Percentiles rank a stretch among this genome's conserved stretches.
Evolutionary conservation across 2,113 vertebrate species (phyloP).

Genomic region (Archocentrus centrarchus): DNA sequence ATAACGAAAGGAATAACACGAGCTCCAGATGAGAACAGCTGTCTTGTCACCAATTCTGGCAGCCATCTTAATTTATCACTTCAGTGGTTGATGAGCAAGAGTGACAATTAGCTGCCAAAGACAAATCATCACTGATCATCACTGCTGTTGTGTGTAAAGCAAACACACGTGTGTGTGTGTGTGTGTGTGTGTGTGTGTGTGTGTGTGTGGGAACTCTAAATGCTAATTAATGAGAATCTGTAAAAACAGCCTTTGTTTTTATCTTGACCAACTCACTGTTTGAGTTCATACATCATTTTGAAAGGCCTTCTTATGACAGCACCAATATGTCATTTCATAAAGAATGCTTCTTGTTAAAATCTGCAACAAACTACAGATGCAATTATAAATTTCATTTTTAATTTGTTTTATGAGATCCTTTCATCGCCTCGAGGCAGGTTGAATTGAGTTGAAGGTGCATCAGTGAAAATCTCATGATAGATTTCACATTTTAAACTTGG

Average conservation of each 20-base stretch:
- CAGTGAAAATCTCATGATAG: too few species aligned
- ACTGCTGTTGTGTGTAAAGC: background rate
- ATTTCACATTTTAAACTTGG: too few species aligned
- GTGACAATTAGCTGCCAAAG: conserved; percentile 19
- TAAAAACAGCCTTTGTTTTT: background rate
- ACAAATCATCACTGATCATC: conserved; percentile 13
- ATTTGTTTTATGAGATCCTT: too few species aligned
- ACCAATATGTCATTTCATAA: conserved; percentile 13
- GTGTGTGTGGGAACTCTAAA: background rate
- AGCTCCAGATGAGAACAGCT: conserved; percentile 12
- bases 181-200: too few species aligned
- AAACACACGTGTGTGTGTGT: background rate
- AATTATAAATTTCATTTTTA: background rate
- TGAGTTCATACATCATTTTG: conserved; percentile 49
- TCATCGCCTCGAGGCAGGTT: too few species aligned
- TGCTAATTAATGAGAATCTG: conserved; percentile 17
- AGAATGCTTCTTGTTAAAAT: background rate
- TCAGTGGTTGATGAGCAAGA: conserved; percentile 9
- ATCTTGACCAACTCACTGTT: conserved; percentile 9
- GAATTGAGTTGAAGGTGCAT: too few species aligned
- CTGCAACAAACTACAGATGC: background rate
- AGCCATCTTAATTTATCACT: conserved; percentile 28
- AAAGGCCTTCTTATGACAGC: conserved; percentile 21
- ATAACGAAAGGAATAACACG: conserved; percentile 26
- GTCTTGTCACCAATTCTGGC: background rate